phyloP scores from a whole-genome alignment of 2,113 vertebrate species.

The Aspidoscelis tigris region DNA sequence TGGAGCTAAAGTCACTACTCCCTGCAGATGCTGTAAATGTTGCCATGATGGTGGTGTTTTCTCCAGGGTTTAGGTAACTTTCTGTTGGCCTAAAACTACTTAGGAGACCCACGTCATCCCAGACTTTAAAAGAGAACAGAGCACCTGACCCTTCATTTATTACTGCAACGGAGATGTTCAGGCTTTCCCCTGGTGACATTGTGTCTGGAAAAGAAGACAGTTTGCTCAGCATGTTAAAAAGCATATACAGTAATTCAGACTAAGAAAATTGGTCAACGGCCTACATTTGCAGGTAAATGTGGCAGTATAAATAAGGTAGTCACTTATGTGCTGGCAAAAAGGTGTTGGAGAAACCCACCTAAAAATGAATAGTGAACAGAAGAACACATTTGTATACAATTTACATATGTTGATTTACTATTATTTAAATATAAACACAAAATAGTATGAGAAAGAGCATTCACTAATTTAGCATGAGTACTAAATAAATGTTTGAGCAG shows the following conservation, averaged over 20 bases:
- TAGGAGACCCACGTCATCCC: conserved; percentile 9
- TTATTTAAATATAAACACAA: too few relatives aligned
- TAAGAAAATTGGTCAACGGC: too few relatives aligned
- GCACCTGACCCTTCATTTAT: neutral
- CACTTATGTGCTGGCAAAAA: too few relatives aligned
- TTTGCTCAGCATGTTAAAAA: neutral
- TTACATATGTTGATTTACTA: too few relatives aligned
- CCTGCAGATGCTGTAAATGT: neutral
- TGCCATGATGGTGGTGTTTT: neutral
- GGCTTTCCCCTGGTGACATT: neutral
- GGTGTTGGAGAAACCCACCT: too few relatives aligned
- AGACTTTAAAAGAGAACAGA: neutral
- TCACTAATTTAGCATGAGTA: too few relatives aligned
- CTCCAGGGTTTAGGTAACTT: neutral
- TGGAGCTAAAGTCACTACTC: conserved; percentile 1
- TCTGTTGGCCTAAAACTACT: neutral
- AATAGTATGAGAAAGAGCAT: too few relatives aligned
- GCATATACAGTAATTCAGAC: neutral
- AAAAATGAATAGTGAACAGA: too few relatives aligned
- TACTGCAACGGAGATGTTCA: conserved; percentile 1
- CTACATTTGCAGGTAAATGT: neutral
- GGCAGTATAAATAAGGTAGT: neutral
- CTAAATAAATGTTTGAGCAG: too few relatives aligned
- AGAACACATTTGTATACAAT: too few relatives aligned
- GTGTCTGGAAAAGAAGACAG: neutral